Conservation (phyloP, 1,140 invertebrate genomes). For the Tachypleus tridentatus region DNA sequence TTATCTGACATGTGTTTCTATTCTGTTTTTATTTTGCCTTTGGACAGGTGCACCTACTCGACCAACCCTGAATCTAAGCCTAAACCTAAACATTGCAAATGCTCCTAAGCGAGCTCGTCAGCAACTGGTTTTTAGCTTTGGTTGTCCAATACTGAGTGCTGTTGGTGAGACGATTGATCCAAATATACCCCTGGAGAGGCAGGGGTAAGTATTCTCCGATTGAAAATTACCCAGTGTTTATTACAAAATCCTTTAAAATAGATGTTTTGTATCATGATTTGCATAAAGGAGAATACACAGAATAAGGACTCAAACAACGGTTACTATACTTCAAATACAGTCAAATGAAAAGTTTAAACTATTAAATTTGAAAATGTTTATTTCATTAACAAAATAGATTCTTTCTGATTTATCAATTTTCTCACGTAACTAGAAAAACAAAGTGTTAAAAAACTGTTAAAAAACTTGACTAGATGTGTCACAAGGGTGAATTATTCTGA, state of each 20-base stretch:
- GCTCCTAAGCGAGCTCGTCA: slow-evolving; percentile 19
- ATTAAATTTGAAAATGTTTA: too few species aligned
- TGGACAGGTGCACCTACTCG: too few species aligned
- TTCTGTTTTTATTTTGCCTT: too few species aligned
- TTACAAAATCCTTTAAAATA: neutral
- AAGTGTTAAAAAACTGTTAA: too few species aligned
- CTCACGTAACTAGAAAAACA: too few species aligned
- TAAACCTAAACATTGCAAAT: slow-evolving; percentile 17
- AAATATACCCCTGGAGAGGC: slow-evolving; percentile 63
- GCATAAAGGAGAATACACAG: neutral
- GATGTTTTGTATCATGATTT: slow-evolving; percentile 13
- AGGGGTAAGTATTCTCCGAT: slow-evolving; percentile 50
- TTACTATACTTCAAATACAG: neutral
- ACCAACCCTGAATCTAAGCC: slow-evolving; percentile 10
- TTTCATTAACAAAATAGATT: too few species aligned
- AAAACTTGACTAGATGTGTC: too few species aligned
- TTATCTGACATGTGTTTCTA: too few species aligned
- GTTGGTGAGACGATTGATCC: slow-evolving; percentile 62
- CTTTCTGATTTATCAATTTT: too few species aligned
- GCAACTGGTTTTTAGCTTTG: slow-evolving; percentile 28
- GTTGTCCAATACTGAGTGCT: slow-evolving; percentile 31
- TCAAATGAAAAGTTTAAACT: too few species aligned
- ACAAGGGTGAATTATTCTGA: too few species aligned
- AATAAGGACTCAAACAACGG: neutral
- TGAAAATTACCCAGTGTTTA: neutral